Evolutionary conservation across 1,140 invertebrate genomes (phyloP).

Genomic region (Drosophila albomicans): DNA sequence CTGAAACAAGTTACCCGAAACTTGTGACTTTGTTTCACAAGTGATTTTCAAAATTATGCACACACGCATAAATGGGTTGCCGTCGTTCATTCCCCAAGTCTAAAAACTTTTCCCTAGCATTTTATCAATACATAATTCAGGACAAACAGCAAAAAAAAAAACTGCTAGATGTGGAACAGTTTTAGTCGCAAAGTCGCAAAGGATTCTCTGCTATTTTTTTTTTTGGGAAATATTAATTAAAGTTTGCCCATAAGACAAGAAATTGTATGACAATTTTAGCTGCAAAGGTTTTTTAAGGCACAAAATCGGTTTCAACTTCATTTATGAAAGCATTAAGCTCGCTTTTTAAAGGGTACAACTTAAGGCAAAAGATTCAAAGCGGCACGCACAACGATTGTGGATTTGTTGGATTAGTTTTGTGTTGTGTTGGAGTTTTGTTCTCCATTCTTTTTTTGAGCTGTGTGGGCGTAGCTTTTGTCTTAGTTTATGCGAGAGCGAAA

Average conservation of each 20-base stretch:
- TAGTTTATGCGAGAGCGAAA: slow-evolving; percentile 57
- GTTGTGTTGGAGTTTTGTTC: neutral
- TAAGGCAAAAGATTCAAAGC: slow-evolving; percentile 1
- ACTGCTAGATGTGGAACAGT: neutral
- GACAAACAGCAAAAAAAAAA: slow-evolving; percentile 15
- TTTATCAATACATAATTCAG: slow-evolving; percentile 55
- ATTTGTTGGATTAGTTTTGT: slow-evolving; percentile 26
- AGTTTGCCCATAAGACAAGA: neutral
- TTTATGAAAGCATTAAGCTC: slow-evolving; percentile 3
- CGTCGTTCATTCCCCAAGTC: slow-evolving; percentile 8
- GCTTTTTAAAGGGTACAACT: neutral
- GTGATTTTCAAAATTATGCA: slow-evolving; percentile 81
- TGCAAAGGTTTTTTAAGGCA: too few species aligned
- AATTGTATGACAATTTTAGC: neutral
- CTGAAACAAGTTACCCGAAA: slow-evolving; percentile 65
- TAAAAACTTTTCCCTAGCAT: slow-evolving; percentile 52
- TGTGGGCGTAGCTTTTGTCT: slow-evolving; percentile 66
- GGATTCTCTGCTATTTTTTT: neutral
- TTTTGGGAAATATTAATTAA: neutral
- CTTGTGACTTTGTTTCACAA: slow-evolving; percentile 79
- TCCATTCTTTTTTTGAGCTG: neutral
- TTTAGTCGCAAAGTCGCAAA: neutral
- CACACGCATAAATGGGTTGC: slow-evolving; percentile 75
- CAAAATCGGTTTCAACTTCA: too few species aligned
- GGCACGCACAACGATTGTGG: slow-evolving; percentile 27